phyloP scores from a whole-genome alignment of 2,888 invertebrate species.

The Selenia dentaria region DNA sequence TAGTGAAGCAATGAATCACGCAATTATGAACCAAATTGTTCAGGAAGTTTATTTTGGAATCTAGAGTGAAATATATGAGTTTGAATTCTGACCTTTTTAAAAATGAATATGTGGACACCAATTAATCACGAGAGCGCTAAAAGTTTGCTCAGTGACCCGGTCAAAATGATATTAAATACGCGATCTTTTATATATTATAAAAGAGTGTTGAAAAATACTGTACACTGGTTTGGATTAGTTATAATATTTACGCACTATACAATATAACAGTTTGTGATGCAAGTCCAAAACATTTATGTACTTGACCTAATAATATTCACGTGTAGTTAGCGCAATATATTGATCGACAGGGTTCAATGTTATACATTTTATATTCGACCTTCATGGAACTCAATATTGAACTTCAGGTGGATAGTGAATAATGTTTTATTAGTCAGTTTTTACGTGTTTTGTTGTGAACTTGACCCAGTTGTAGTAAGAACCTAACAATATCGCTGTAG shows the following conservation, averaged over 20 bases:
- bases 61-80: background rate
- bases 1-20: slow-evolving; percentile 1
- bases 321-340: slow-evolving; percentile 6
- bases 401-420: slow-evolving; percentile 24
- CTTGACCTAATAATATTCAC: slow-evolving; percentile 38
- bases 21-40: slow-evolving; percentile 6
- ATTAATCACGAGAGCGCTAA: no score
- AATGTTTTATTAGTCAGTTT: slow-evolving; percentile 2
- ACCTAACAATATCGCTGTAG: slow-evolving; percentile 60
- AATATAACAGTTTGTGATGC: slow-evolving; percentile 18
- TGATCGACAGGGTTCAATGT: slow-evolving; percentile 32
- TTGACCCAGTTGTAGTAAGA: slow-evolving; percentile 62
- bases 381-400: slow-evolving; percentile 27
- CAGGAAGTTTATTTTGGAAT: slow-evolving; percentile 3
- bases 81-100: no score
- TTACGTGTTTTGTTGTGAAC: slow-evolving; percentile 44
- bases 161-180: no score
- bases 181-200: no score
- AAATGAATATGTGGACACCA: no score
- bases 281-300: slow-evolving; percentile 32
- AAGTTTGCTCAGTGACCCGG: no score
- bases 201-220: slow-evolving; percentile 1
- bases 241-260: slow-evolving; percentile 10
- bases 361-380: slow-evolving; percentile 25
- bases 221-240: slow-evolving; percentile 8